Evolutionary conservation across 2,113 vertebrate species (phyloP), one percentile per base, ranked within the genome.

Genomic region (Struthidea cinerea): DNA sequence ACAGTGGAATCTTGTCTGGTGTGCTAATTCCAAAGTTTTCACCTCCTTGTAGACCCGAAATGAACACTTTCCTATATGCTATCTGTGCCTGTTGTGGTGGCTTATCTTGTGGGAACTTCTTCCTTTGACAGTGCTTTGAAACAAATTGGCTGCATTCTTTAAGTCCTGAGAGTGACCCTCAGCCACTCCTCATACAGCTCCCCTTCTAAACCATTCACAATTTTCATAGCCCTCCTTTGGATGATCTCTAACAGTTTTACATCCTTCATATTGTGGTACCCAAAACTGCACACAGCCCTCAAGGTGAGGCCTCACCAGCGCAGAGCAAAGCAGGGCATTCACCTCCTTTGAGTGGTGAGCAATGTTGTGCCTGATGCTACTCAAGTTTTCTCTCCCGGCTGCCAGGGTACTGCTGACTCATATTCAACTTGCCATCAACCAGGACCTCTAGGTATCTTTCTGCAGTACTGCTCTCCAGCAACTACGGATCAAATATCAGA

Each of bases 291-390:
- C 23, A 7, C 37, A 17, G 7, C 4, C 16, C 21, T 67, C 1
- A 1, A 42, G 52, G 21, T 35, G 24, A 35, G 37, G 32, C 44
- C 1, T 1, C 52, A 30, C 10, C 21, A 32, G 26, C 8, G 37
- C 53, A 57, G 24, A 75, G 30, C 23, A 49, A 27, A 67, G 7
- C 24, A 21, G 21, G 13, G 9, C 32, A 35, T 14, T 76, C 21
- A 20, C 13, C 17, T 21, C 6, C 6, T 37, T 44, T 11, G 4
- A 35, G 37, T 2, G 4, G 10, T 17, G 17, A 6, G 7, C 0
- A 0, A 9, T 16, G 23, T 4, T 50, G 10, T 7, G 3, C 52
- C 44, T 52, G 33, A 23, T 44, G 3, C 39, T 7, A 2, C 27
- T 12, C 27, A 39, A 33, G 22, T 9, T 60, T 12, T 15, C 28